Conservation (phyloP, 2,113 vertebrate species). For the Lagopus muta region DNA sequence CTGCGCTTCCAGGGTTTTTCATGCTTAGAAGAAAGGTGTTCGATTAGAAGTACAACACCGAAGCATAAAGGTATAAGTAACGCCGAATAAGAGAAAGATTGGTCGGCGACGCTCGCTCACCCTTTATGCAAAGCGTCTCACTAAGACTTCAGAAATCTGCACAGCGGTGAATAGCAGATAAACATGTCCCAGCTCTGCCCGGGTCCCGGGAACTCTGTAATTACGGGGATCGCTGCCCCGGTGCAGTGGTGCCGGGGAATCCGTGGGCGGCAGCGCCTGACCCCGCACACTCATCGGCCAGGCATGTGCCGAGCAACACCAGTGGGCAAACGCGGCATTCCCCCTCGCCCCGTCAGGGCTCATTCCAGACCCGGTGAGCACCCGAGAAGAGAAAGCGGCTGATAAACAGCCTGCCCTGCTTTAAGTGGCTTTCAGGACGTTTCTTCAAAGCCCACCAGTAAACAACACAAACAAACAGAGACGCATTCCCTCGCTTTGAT, state of each 20-base stretch:
- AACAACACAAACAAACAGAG: conserved; percentile 57
- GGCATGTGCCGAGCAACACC: conserved; percentile 91
- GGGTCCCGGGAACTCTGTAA: conserved; percentile 75
- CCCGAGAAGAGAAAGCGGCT: conserved; percentile 67
- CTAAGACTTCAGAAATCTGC: neutral
- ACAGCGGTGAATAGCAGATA: conserved; percentile 62
- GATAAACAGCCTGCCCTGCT: conserved; percentile 61
- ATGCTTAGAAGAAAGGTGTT: neutral
- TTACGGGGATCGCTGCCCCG: conserved; percentile 76
- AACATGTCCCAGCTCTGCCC: conserved; percentile 72
- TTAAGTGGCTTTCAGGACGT: conserved; percentile 20
- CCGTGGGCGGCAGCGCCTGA: conserved; percentile 79
- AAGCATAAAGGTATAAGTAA: neutral
- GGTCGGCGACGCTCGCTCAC: neutral
- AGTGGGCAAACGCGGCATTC: conserved; percentile 90
- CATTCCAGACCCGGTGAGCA: conserved; percentile 72
- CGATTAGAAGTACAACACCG: neutral
- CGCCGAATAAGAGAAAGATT: fast-evolving
- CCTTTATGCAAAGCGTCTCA: neutral
- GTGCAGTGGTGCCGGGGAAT: conserved; percentile 71
- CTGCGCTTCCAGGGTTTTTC: neutral
- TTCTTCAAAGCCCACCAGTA: conserved; percentile 60
- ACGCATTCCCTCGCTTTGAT: conserved; percentile 50
- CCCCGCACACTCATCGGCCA: conserved; percentile 85
- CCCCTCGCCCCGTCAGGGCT: conserved; percentile 84